Evolutionary conservation across 2,888 invertebrate species (phyloP).

Genomic region (Chloroclysta siterata): DNA sequence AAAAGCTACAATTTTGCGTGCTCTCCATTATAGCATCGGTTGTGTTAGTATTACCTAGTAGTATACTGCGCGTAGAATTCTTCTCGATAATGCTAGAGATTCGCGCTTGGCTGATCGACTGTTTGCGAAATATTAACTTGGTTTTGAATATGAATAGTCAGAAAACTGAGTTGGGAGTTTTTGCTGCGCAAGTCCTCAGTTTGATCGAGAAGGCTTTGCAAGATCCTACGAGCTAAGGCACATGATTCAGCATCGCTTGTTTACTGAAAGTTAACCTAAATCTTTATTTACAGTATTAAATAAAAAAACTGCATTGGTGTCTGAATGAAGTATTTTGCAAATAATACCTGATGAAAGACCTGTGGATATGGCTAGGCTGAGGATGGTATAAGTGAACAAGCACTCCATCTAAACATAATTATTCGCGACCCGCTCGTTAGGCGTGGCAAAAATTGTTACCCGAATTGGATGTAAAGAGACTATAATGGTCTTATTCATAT

Average conservation of each 20-base stretch:
- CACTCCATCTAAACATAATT: too few relatives aligned
- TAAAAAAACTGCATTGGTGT: neutral
- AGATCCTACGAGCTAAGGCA: neutral
- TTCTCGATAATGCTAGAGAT: conserved; percentile 87
- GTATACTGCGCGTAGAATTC: conserved; percentile 85
- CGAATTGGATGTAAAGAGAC: too few relatives aligned
- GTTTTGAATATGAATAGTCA: conserved; percentile 83
- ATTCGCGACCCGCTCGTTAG: too few relatives aligned
- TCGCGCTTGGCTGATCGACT: conserved; percentile 87
- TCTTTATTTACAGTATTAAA: neutral
- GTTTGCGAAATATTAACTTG: conserved; percentile 79
- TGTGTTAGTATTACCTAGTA: conserved; percentile 85
- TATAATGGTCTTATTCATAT: too few relatives aligned
- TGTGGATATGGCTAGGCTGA: too few relatives aligned
- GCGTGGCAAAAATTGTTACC: too few relatives aligned
- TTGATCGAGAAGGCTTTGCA: conserved; percentile 79
- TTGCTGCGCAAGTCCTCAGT: conserved; percentile 86
- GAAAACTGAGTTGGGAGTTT: conserved; percentile 86
- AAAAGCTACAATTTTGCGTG: conserved; percentile 87
- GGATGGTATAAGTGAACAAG: too few relatives aligned
- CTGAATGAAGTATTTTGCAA: too few relatives aligned
- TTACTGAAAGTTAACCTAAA: too few relatives aligned
- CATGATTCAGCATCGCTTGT: too few relatives aligned
- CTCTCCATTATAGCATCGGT: conserved; percentile 88
- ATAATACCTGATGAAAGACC: too few relatives aligned